A percentile compares a stretch with the other conserved stretches of the same genome.
phyloP scores from a whole-genome alignment of 1,140 invertebrate genomes.

The Cyrtorhinus lividipennis region DNA sequence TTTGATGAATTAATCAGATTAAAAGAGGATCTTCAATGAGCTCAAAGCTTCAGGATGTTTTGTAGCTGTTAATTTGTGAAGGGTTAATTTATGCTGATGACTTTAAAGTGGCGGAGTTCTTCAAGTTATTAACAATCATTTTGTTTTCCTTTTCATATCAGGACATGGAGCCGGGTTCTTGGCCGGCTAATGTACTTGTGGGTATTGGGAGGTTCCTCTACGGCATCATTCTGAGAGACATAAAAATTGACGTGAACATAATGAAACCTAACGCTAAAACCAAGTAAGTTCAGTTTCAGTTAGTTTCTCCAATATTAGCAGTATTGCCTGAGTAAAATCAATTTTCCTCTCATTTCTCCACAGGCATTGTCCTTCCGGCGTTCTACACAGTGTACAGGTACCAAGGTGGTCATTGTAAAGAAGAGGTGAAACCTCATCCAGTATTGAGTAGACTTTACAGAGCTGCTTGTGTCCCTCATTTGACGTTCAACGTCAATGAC shows the following conservation, averaged over 20 bases:
- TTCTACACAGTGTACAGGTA: conserved; percentile 67
- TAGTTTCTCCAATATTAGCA: no score
- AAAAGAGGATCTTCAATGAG: background rate
- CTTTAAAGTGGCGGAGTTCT: no score
- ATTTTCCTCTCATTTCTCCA: no score
- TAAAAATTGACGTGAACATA: conserved; percentile 62
- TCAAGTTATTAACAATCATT: no score
- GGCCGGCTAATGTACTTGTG: conserved; percentile 44
- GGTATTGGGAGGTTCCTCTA: conserved; percentile 68
- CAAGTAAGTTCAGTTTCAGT: conserved; percentile 28
- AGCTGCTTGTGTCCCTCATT: conserved; percentile 43
- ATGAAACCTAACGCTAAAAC: conserved; percentile 34
- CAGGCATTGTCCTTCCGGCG: conserved; percentile 47
- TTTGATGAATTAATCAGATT: background rate
- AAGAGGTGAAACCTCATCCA: conserved; percentile 78
- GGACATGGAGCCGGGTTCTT: conserved; percentile 40
- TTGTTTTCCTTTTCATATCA: no score
- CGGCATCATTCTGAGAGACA: conserved; percentile 68
- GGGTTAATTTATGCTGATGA: no score
- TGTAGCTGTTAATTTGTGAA: no score
- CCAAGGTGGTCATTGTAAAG: conserved; percentile 43
- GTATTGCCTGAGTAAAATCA: no score
- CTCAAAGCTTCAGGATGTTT: no score
- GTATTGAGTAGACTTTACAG: conserved; percentile 47
- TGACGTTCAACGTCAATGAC: conserved; percentile 53